Base-by-base conservation (phyloP, 1,140 invertebrate species). In the Anastrepha ludens region DNA sequence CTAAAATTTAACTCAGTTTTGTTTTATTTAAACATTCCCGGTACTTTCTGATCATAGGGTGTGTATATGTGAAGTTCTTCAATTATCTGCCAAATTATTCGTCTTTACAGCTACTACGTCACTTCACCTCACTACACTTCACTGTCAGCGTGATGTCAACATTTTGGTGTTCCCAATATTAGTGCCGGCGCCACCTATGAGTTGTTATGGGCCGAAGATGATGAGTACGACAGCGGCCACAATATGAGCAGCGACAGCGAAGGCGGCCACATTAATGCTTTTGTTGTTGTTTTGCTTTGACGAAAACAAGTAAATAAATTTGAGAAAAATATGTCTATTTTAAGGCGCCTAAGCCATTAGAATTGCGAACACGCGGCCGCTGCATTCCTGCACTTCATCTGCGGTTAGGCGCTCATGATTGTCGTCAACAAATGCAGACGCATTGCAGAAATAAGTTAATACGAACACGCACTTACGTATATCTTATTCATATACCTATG, bases 101-200 rank as follows among this genome's bases (percentile, higher is more conserved):
- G 11, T 74, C 44, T 74, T 15, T 5, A 47, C 13, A 74, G 11
- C 17, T 74, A 74, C 67, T 17, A 81, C 74, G 74, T 55, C 44
- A 81, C 17, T 20, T 50, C 9, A n/a, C 4, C 1, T 41, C 74
- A 55, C 41, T 81, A 47, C 9, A n/a, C 4, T 5, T 41, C 74
- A 55, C 41, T 81, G 74, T 81, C 47, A 47, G 20, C 74, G 74
- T 47, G 15, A n/a, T 81, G 74, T 58, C 74, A 55, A 81, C 74
- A 11, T 9, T 81, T 7, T 55, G 74, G n/a, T 81, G 74, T 81
- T 55, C 74, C 74, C 74, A 81, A 81, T 81, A 81, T 58, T 81
- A 47, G 20, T 55, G 74, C 9, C 47, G 74, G 47, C 74, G 47
- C 74, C 74, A 55, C n/a, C 47, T 81, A 81, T 55, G 74, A 81